Base-by-base conservation (phyloP, 1,140 invertebrate species). In the Hylyphantes graminicola region DNA sequence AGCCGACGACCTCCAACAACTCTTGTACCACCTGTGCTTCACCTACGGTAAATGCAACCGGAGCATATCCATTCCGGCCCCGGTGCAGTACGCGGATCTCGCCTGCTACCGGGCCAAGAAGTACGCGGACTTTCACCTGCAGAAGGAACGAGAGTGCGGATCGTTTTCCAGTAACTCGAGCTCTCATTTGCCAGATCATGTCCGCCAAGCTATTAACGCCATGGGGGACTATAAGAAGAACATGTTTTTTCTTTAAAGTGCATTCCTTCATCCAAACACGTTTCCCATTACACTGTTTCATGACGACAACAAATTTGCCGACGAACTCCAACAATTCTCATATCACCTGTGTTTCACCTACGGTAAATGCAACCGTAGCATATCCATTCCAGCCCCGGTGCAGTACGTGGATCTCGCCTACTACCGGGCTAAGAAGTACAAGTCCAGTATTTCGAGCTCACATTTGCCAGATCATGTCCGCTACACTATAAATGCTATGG, bases 331-430 rank as follows among this genome's bases (percentile, higher is more conserved):
- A 55, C 61, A 75, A 48, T 57, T 88, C 13, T 77, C 80, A 6
- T 87, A 87, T 75, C 85, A 87, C 73, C 63, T 89, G 15, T 88
- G 88, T 59, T 85, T 87, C 63, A 76, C 73, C 8, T 88, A 87
- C 65, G 68, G 77, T 2, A 79, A 87, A 21, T 86, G 85, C 53
- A 86, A 85, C 17, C 51, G 83, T 19, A 83, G 85, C 21, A 86
- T 89, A 9, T 87, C 88, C 7, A 85, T 88, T 65, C 88, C 88
- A n/a, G 85, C 87, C 11, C 87, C 88, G 50, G 85, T 88, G 6
- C 76, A 86, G 84, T 89, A 89, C 82, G 87, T 88, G 9, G 88
- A 89, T 87, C 86, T 89, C 55, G 88, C 87, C 35, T 88, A 87
- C 19, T 85, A 76, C 70, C 68, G 88, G 12, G 87, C 88, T 50